Percentiles rank a stretch among this genome's conserved stretches.
These are phyloP conservation scores for Leptoclinus maculatus DNA, from an alignment of 2,797 vertebrate genomes.

Conservation along the genomic window DNA sequence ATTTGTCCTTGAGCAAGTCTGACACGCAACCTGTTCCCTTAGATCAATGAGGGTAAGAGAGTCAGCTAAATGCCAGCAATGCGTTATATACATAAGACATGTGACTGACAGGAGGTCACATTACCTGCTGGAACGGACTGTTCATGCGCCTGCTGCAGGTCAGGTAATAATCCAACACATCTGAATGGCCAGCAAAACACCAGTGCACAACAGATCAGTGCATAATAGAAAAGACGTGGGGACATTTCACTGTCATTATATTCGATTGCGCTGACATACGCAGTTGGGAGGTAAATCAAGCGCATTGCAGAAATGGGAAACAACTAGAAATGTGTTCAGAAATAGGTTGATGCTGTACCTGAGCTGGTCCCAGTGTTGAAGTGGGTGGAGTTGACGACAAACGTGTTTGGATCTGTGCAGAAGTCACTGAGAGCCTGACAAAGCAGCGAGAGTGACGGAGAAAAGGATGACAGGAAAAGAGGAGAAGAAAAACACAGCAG, in stretches of 20 bases:
- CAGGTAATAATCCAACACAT: slow-evolving; percentile 94
- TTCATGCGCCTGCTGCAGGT: slow-evolving; percentile 89
- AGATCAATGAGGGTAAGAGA: slow-evolving; percentile 1
- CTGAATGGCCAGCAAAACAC: slow-evolving; percentile 78
- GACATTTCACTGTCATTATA: slow-evolving; percentile 45
- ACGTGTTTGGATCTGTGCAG: slow-evolving; percentile 90
- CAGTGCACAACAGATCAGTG: slow-evolving; percentile 53
- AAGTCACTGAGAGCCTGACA: slow-evolving; percentile 92
- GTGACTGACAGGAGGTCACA: slow-evolving; percentile 26
- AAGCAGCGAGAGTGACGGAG: slow-evolving; percentile 31
- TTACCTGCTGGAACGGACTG: slow-evolving; percentile 94
- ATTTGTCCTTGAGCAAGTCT: slow-evolving; percentile 40
- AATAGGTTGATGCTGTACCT: slow-evolving; percentile 79
- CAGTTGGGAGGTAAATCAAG: slow-evolving; percentile 41
- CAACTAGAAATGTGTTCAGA: slow-evolving; percentile 9
- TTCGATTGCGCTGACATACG: slow-evolving; percentile 46
- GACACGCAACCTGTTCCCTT: slow-evolving; percentile 29
- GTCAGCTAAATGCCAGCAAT: slow-evolving; percentile 33
- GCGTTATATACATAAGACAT: slow-evolving; percentile 5
- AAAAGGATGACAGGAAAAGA: slow-evolving; percentile 37
- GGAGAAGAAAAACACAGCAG: not conserved
- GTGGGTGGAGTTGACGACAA: slow-evolving; percentile 91
- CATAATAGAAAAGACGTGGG: slow-evolving; percentile 40
- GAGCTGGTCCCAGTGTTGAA: slow-evolving; percentile 88
- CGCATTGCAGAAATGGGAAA: slow-evolving; percentile 17